Evolutionary conservation across 2,113 vertebrate genomes (phyloP).

Genomic region (Macquaria australasica): DNA sequence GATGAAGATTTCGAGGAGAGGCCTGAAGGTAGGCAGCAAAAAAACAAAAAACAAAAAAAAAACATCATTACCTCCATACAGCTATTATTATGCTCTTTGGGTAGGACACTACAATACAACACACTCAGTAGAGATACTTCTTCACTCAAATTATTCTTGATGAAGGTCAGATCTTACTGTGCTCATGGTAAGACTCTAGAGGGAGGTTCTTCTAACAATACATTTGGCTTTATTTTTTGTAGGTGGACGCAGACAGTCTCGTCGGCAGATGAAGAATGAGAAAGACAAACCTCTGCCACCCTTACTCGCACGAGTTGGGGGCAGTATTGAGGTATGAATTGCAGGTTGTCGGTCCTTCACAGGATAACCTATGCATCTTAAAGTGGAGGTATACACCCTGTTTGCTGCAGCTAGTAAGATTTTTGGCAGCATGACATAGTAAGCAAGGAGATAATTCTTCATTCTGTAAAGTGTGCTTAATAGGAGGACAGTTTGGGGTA

Average conservation of each 20-base stretch:
- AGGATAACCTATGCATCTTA: not conserved
- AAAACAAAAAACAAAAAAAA: not conserved
- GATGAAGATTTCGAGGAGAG: constrained; percentile 99
- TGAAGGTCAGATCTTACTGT: not conserved
- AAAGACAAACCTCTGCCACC: constrained; percentile 97
- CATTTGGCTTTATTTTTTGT: constrained; percentile 5
- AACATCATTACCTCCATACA: not conserved
- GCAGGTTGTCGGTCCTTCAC: no score
- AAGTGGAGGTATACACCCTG: not conserved
- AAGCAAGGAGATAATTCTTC: not conserved
- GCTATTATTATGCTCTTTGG: not conserved
- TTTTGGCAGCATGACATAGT: not conserved
- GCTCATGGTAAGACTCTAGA: not conserved
- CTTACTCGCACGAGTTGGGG: constrained; percentile 94
- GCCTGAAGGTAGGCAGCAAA: constrained; percentile 89
- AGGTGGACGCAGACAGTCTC: constrained; percentile 95
- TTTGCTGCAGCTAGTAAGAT: no score
- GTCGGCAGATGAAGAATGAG: constrained; percentile 95
- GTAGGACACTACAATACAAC: not conserved
- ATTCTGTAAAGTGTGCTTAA: not conserved
- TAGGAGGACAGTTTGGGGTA: not conserved
- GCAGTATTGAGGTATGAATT: constrained; percentile 93
- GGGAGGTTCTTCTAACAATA: not conserved
- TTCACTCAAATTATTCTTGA: not conserved
- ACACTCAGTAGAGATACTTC: not conserved